Evolutionary conservation across 2,888 invertebrate genomes (phyloP), one percentile per base, ranked within the genome.

Genomic region (Stenodema calcarata): DNA sequence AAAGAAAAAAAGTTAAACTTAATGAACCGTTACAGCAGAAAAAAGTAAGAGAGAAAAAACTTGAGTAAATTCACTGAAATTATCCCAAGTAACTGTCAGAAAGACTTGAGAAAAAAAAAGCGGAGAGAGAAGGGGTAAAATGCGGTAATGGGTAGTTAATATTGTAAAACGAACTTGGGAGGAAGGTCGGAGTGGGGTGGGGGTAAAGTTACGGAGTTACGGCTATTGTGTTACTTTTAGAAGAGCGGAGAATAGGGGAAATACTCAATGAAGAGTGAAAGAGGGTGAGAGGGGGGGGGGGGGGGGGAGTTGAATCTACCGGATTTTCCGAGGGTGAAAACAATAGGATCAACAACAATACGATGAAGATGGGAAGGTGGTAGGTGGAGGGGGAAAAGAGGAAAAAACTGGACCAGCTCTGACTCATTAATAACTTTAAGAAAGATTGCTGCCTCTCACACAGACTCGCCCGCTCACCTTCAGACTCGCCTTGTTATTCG

Each of bases 341-440:
- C 44, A 78, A 78, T 42, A 16, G 41, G 47, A 78, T 78, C 47
- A 78, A 73, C 62, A 73, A 73, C 73, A 73, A 73, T 73, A 27
- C 62, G 62, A 75, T 75, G 75, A 75, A 75, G 75, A 18, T 75
- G 23, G 62, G 62, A n/a, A 62, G 62, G 23, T 23, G 23, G 7
- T 35, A 11, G 54, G 54, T 4, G 54, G 35, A 18, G 30, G 73
- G 27, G 30, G 14, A 16, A 35, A 35, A 16, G 35, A 18, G 73
- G n/a, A n/a, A 35, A 70, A 70, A 70, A 70, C 73, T 73, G 73
- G 73, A 73, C 73, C 73, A n/a, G 41, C 18, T 73, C 73, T 30
- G 73, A 73, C 73, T 73, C 73, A 73, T 73, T 73, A 73, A 73
- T 73, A 73, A 73, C 73, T 30, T 3, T 73, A 35, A 73, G 73